Conservation (phyloP, 2,113 vertebrate genomes). For the Chunga burmeisteri region DNA sequence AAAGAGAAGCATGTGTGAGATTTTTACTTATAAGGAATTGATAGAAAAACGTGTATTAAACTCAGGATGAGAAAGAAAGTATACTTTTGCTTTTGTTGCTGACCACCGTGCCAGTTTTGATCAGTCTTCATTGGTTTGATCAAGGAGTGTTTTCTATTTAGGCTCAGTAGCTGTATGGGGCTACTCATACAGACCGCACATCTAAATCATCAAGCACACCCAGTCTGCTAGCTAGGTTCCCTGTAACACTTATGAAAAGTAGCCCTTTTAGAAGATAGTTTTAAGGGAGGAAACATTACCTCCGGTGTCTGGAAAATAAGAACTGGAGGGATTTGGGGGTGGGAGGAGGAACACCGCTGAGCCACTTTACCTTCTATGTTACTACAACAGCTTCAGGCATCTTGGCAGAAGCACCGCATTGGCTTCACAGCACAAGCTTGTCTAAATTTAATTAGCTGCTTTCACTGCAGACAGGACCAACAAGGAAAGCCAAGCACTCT, state of each 20-base stretch:
- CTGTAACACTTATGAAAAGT: accelerated
- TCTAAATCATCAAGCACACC: background rate
- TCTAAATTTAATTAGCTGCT: background rate
- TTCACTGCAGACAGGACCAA: background rate
- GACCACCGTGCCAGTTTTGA: background rate
- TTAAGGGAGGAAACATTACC: background rate
- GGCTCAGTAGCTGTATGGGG: background rate
- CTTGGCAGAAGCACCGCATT: background rate
- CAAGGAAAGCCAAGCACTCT: background rate
- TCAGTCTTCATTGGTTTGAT: background rate
- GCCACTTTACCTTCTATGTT: background rate
- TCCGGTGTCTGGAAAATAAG: background rate
- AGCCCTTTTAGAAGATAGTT: background rate
- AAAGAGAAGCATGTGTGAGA: background rate
- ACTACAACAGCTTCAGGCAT: background rate
- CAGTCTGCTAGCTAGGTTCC: background rate
- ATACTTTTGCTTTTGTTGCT: background rate
- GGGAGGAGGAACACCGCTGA: background rate
- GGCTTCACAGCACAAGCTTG: background rate
- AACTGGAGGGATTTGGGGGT: background rate
- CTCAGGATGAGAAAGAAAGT: background rate
- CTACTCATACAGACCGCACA: background rate
- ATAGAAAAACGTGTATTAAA: background rate
- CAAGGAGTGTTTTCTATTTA: background rate
- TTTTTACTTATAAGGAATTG: background rate